phyloP scores from a whole-genome alignment of 2,113 vertebrate species.

The Sorex araneus region DNA sequence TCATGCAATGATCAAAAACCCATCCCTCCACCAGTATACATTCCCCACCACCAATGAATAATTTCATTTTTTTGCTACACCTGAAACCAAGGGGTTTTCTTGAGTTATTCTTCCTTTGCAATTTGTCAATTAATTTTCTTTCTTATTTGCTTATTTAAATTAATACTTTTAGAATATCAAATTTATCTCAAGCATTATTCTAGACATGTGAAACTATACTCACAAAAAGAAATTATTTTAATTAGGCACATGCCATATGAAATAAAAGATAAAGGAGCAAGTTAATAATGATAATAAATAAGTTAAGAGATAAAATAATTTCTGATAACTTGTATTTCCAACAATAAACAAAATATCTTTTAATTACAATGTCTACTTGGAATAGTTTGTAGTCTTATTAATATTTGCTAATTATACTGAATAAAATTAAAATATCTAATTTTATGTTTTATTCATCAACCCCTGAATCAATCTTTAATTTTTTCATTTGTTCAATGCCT shows the following conservation, averaged over 20 bases:
- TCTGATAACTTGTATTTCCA: slow-evolving; percentile 12
- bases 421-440: not conserved
- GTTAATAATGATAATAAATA: not conserved
- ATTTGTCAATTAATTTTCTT: not conserved
- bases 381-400: not conserved
- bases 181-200: not conserved
- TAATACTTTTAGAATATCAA: not conserved
- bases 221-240: not conserved
- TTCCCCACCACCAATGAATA: not conserved
- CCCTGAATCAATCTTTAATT: not conserved
- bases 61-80: not conserved
- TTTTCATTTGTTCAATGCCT: not conserved
- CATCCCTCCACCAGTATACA: no score
- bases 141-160: not conserved
- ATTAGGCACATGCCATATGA: not conserved
- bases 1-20: no score
- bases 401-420: not conserved
- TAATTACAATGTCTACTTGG: not conserved
- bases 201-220: not conserved
- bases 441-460: not conserved
- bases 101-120: not conserved
- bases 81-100: not conserved
- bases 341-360: not conserved
- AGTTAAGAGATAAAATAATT: not conserved
- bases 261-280: not conserved